Evolutionary conservation across 1,140 invertebrate species (phyloP).

Genomic region (Apocrypta bakeri): DNA sequence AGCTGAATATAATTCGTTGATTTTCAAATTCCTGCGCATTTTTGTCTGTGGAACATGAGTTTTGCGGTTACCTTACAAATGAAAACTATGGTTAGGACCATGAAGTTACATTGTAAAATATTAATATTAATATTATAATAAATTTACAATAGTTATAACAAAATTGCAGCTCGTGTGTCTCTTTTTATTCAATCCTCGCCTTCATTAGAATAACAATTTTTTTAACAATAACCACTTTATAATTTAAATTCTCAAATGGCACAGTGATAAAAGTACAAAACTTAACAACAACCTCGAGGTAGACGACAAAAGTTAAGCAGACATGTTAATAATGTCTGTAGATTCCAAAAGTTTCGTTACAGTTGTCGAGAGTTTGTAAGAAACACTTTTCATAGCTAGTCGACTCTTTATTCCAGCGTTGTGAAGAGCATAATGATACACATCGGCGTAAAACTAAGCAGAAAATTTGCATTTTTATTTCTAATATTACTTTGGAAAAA

Average conservation of each 20-base stretch:
- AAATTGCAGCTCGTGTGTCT: slow-evolving; percentile 16
- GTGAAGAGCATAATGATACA: slow-evolving; percentile 77
- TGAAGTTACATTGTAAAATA: slow-evolving; percentile 51
- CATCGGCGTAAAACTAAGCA: slow-evolving; percentile 80
- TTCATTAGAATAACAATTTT: not conserved
- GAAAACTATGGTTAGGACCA: slow-evolving; percentile 52
- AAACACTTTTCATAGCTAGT: slow-evolving; percentile 63
- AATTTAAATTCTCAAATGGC: no score
- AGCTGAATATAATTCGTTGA: slow-evolving; percentile 22
- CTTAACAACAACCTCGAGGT: not conserved
- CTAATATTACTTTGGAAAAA: slow-evolving; percentile 2
- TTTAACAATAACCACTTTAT: no score
- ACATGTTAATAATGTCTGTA: slow-evolving; percentile 72
- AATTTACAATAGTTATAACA: slow-evolving; percentile 56
- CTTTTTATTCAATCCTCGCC: slow-evolving; percentile 13
- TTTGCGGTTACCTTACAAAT: slow-evolving; percentile 50
- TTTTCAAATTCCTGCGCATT: slow-evolving; percentile 42
- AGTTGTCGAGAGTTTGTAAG: slow-evolving; percentile 67
- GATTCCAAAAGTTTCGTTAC: slow-evolving; percentile 65
- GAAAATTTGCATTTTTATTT: slow-evolving; percentile 31
- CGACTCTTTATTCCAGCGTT: slow-evolving; percentile 69
- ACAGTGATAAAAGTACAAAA: not conserved
- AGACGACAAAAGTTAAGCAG: slow-evolving; percentile 59
- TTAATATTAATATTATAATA: slow-evolving; percentile 53
- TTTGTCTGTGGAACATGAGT: slow-evolving; percentile 49